Evolutionary conservation across 2,113 vertebrate genomes (phyloP).

Genomic region (Columbina picui): DNA sequence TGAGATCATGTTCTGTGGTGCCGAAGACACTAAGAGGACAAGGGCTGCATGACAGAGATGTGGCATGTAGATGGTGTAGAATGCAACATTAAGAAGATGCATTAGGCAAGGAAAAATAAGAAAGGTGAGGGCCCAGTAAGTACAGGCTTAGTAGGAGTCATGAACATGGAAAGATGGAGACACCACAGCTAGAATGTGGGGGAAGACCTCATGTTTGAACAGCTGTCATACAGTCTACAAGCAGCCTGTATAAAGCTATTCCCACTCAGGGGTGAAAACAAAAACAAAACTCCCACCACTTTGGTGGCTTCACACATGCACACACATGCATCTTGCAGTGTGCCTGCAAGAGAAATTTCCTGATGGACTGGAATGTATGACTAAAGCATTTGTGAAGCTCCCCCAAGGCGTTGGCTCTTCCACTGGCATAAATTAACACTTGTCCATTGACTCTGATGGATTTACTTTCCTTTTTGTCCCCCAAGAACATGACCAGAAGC

Average conservation of each 20-base stretch:
- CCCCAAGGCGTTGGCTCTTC: neutral
- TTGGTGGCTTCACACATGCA: neutral
- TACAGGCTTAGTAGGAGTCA: neutral
- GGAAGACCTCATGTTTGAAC: neutral
- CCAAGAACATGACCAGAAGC: neutral
- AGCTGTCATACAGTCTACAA: neutral
- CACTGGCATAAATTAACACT: neutral
- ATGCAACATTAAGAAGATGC: neutral
- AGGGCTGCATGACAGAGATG: neutral
- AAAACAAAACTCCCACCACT: neutral
- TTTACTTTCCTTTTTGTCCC: neutral
- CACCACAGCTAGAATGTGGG: neutral
- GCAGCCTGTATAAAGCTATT: neutral
- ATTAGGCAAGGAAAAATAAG: neutral
- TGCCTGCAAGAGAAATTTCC: neutral
- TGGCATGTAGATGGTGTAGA: neutral
- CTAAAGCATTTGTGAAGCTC: neutral
- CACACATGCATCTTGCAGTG: neutral
- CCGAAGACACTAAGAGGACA: neutral
- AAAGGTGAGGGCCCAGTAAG: neutral
- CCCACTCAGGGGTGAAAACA: rapidly evolving
- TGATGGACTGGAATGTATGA: neutral
- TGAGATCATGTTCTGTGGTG: neutral
- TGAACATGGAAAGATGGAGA: neutral
- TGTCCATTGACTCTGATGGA: neutral